Base-by-base conservation (phyloP, 2,113 vertebrate genomes). In the Anseranas semipalmata region DNA sequence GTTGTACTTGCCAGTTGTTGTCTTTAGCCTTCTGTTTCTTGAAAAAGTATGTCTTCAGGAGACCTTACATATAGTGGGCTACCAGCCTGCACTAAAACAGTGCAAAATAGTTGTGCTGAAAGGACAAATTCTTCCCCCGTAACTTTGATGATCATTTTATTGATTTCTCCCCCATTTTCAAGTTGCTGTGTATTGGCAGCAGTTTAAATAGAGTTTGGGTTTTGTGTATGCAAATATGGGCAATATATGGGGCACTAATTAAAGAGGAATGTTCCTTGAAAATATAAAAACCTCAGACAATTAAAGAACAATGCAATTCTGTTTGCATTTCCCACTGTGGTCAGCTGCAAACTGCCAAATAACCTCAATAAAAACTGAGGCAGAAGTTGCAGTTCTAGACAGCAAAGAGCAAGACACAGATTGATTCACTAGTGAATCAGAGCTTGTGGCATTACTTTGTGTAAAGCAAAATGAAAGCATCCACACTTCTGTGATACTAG, bases 181-280 rank as follows among this genome's bases (percentile, higher is more conserved):
- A 66, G 63, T 43, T 82, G 16, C 14, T 1, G 0, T n/a, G 24
- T 41, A 59, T 15, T 58, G 50, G 24, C 1, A 2, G 6, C 4
- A 75, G 50, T 46, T 90, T 20, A 71, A 87, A 12, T 9, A 52
- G 30, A 25, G 15, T 77, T 33, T 24, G 19, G 17, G 12, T 3
- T 4, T 37, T 30, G 21, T 25, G 10, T 52, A 14, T 27, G 7
- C 0, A 2, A 62, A 41, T 66, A 62, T 0, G 0, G 28, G n/a
- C 25, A 68, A 65, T 35, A 65, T 7, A 43, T 3, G 27, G 20
- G 21, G 28, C 17, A 93, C 18, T 68, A 85, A 37, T 25, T 73
- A 83, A 70, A 92, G 60, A n/a, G 4, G 6, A 81, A 32, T 30
- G 1, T 52, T 82, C 18, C 70, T 22, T 59, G 56, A 92, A 89